A percentile compares a stretch with the other conserved stretches of the same genome.
Evolutionary conservation across 2,797 vertebrate species (phyloP).

Genomic region (Odontamblyopus lacepedii): DNA sequence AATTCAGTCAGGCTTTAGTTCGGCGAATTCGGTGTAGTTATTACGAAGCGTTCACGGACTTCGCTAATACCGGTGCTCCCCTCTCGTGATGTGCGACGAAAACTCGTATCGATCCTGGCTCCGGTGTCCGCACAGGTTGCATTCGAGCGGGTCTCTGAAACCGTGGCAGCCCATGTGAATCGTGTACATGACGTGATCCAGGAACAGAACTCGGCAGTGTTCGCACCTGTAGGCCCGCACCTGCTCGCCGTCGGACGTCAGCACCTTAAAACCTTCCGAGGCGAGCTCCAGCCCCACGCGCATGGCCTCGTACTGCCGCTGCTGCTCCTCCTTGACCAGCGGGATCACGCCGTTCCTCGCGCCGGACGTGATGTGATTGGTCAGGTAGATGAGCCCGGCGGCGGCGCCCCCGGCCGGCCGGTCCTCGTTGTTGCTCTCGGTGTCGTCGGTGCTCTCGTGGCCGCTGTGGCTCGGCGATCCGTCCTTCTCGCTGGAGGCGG

Average conservation of each 20-base stretch:
- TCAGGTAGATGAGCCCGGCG: constrained; percentile 90
- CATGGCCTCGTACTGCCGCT: constrained; percentile 87
- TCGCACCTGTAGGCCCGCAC: constrained; percentile 90
- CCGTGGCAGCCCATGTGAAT: constrained; percentile 99
- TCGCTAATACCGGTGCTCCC: constrained; percentile 87
- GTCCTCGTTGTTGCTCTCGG: constrained; percentile 95
- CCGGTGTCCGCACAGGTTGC: constrained; percentile 97
- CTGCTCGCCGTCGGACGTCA: constrained; percentile 87
- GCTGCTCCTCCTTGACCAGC: constrained; percentile 90
- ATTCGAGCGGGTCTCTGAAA: constrained; percentile 96
- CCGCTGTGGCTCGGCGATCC: constrained; percentile 95
- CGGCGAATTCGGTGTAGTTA: too few species aligned
- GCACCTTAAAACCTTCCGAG: constrained; percentile 90
- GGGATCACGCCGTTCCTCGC: constrained; percentile 87
- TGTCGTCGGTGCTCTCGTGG: constrained; percentile 97
- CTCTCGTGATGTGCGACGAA: constrained; percentile 96
- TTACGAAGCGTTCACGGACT: constrained; percentile 23
- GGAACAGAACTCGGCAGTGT: constrained; percentile 95
- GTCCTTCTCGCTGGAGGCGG: constrained; percentile 89
- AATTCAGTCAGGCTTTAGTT: too few species aligned
- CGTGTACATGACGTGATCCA: constrained; percentile 99
- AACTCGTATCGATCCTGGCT: constrained; percentile 99
- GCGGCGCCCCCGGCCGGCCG: constrained; percentile 73
- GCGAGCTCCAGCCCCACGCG: constrained; percentile 83
- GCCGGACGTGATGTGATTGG: constrained; percentile 89